Conservation (phyloP, 2,888 invertebrate species). For the Merodon equestris region DNA sequence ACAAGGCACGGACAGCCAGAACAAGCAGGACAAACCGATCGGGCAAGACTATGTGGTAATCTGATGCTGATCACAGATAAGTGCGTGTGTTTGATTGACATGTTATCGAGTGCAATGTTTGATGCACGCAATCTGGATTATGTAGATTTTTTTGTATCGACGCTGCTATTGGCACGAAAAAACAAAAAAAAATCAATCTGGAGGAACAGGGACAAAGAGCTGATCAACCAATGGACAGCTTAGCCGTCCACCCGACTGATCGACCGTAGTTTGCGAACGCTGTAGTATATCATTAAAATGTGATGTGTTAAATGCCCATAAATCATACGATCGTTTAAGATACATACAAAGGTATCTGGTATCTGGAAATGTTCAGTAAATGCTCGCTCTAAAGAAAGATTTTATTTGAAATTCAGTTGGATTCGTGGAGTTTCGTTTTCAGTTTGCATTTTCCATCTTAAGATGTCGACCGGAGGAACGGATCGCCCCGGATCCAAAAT, state of each 20-base stretch:
- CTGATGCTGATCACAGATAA: conserved; percentile 38
- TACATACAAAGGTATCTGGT: not conserved
- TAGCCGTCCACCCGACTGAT: no score
- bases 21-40: conserved; percentile 18
- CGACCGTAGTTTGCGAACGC: not conserved
- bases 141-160: conserved; percentile 4
- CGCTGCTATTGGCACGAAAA: conserved; percentile 10
- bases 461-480: not conserved
- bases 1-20: not conserved
- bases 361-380: conserved; percentile 18
- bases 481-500: conserved; percentile 25
- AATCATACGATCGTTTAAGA: conserved; percentile 67
- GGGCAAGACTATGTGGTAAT: conserved; percentile 24
- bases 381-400: conserved; percentile 20
- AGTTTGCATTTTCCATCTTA: conserved; percentile 7
- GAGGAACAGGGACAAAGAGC: conserved; percentile 9
- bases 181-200: not conserved
- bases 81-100: conserved; percentile 63
- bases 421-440: conserved; percentile 3
- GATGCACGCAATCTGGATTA: conserved; percentile 54
- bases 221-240: no score
- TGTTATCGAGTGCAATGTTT: conserved; percentile 54
- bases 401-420: conserved; percentile 59
- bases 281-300: conserved; percentile 64
- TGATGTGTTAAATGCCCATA: conserved; percentile 69